phyloP scores from a whole-genome alignment of 2,888 invertebrate genomes.

The Drepanosiphum platanoidis region DNA sequence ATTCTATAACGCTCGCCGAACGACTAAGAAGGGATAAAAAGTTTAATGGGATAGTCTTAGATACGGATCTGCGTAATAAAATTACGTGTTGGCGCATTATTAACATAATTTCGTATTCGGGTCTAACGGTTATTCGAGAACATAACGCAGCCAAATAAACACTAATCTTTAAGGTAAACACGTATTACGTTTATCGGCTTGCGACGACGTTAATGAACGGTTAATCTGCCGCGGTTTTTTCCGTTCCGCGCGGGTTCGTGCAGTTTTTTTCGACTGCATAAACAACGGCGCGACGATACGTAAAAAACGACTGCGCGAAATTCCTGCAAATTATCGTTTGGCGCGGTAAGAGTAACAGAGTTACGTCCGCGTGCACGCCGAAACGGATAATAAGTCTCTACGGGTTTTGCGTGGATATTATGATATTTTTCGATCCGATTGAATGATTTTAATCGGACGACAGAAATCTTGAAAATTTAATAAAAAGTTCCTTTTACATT shows the following conservation, averaged over 20 bases:
- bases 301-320: too few relatives aligned
- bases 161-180: constrained; percentile 10
- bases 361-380: too few relatives aligned
- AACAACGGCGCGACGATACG: too few relatives aligned
- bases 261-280: too few relatives aligned
- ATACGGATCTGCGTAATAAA: constrained; percentile 12
- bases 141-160: constrained; percentile 34
- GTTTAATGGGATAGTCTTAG: constrained; percentile 11
- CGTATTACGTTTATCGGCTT: constrained; percentile 1
- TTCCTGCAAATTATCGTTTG: too few relatives aligned
- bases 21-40: constrained; percentile 3
- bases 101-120: constrained; percentile 28
- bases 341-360: too few relatives aligned
- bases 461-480: too few relatives aligned
- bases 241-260: background rate
- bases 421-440: too few relatives aligned
- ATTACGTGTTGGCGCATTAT: constrained; percentile 37
- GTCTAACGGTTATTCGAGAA: constrained; percentile 12
- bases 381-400: too few relatives aligned
- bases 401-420: too few relatives aligned
- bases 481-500: too few relatives aligned
- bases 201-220: background rate
- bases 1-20: background rate
- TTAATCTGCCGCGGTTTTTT: background rate
- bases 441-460: too few relatives aligned